A percentile compares a stretch with the other conserved stretches of the same genome.
These are phyloP conservation scores for Aporophyla nigra DNA, from an alignment of 2,888 invertebrate species.

Conservation along the genomic window DNA sequence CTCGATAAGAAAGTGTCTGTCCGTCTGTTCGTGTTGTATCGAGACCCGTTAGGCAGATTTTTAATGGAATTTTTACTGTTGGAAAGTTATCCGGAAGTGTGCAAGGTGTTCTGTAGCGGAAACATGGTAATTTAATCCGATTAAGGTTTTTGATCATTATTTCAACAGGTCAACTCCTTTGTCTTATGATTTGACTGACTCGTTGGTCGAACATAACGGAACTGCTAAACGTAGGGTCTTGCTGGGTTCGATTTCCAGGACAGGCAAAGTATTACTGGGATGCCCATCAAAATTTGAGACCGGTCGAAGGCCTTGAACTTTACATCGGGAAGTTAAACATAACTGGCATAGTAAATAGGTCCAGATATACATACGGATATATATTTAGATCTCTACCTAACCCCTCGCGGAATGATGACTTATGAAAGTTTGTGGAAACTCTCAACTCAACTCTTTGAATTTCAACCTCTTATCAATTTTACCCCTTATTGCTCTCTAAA, in stretches of 20 bases:
- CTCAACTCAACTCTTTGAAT: neutral
- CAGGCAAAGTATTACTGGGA: neutral
- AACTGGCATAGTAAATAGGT: too few relatives aligned
- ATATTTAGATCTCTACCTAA: neutral
- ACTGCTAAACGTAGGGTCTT: too few relatives aligned
- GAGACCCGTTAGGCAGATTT: constrained; percentile 42
- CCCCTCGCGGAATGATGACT: too few relatives aligned
- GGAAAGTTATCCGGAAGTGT: constrained; percentile 33
- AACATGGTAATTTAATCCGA: neutral
- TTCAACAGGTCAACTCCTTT: neutral
- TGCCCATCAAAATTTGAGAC: too few relatives aligned
- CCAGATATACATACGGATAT: too few relatives aligned
- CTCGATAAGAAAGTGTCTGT: constrained; percentile 44
- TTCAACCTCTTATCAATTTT: neutral
- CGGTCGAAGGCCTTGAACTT: too few relatives aligned
- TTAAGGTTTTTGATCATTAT: neutral
- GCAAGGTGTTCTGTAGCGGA: constrained; percentile 1
- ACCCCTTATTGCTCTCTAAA: neutral
- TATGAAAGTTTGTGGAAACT: neutral
- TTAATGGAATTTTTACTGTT: constrained; percentile 30
- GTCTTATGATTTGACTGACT: neutral
- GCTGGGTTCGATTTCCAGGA: neutral
- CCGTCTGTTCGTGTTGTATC: constrained; percentile 25
- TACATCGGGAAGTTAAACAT: too few relatives aligned
- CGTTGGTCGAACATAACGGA: too few relatives aligned